Evolutionary conservation across 2,113 vertebrate genomes (phyloP), one percentile per base, ranked within the genome.

Genomic region (Brachypteracias leptosomus): DNA sequence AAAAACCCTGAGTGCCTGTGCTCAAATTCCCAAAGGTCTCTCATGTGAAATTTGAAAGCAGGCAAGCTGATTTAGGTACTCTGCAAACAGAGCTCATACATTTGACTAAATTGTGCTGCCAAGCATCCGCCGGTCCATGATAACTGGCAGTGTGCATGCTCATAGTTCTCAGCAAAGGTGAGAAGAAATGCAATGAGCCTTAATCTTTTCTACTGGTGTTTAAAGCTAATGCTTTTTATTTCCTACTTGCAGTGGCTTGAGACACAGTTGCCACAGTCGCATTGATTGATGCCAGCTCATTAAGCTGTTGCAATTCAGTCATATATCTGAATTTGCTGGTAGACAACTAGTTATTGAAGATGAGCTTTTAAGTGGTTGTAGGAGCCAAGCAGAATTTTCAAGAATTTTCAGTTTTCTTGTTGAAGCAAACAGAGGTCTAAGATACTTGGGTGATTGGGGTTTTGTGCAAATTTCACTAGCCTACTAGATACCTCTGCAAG

Each of bases 401-500:
- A 72, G 57, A 61, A 33, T 87, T 91, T 77, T 71, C 1, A 0
- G 0, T 71, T 62, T 76, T 80, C 54, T 62, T 70, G 10, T 46
- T 88, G 82, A 92, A 89, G 40, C 70, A 81, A 96, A 91, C 46
- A 73, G 61, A 66, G 28, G 49, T 68, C 46, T 66, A 24, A 55
- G 55, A 73, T 77, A 70, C 75, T 85, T 88, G 51, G 71, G 82
- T 88, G 90, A 87, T 55, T 91, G 88, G 16, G 16, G 11, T 31
- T 21, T 35, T 76, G 91, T 90, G 28, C 55, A 38, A 73, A 94
- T 96, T 95, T 63, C 76, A 77, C 38, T 68, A 95, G 68, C 88
- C 68, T 86, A 17, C 55, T 94, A 80, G 93, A 97, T 97, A 88
- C 38, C 65, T 94, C 33, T 78, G 79, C 94, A 95, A 93, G 89